Conservation (phyloP, 1,140 invertebrate genomes). For the Fopius arisanus region DNA sequence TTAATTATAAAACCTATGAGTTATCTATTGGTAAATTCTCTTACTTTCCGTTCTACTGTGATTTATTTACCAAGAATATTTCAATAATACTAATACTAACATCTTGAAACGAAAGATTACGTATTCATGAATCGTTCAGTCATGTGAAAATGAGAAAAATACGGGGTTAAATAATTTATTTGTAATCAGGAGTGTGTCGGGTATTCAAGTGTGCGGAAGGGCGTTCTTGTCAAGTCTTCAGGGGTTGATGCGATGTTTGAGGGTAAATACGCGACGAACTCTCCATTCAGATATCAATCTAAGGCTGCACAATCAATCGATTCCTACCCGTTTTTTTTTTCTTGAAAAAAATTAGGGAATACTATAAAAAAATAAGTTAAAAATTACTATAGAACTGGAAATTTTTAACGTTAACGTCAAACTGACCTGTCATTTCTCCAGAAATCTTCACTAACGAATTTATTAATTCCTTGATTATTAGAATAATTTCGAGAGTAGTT, state of each 20-base stretch:
- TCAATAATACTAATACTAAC: too few species aligned
- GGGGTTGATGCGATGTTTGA: slow-evolving; percentile 1
- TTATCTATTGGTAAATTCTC: too few species aligned
- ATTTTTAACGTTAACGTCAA: too few species aligned
- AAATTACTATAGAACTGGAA: too few species aligned
- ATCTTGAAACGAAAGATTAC: not conserved
- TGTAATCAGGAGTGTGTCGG: not conserved
- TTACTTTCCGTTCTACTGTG: too few species aligned
- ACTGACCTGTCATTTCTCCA: too few species aligned
- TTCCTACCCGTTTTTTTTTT: not conserved
- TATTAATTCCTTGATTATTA: too few species aligned
- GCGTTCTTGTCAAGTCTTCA: too few species aligned
- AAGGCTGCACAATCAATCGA: slow-evolving; percentile 7
- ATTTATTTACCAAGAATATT: too few species aligned
- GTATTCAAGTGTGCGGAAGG: not conserved
- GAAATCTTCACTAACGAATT: too few species aligned
- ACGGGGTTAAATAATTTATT: slow-evolving; percentile 1
- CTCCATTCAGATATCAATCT: slow-evolving; percentile 19
- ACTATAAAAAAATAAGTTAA: not conserved
- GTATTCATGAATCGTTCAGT: not conserved
- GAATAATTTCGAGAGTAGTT: too few species aligned
- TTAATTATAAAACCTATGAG: too few species aligned
- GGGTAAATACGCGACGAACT: slow-evolving; percentile 18
- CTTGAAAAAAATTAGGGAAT: not conserved
- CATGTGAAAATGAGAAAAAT: not conserved